Conservation (phyloP, 2,888 invertebrate genomes). For the Synanthedon myopaeformis region DNA sequence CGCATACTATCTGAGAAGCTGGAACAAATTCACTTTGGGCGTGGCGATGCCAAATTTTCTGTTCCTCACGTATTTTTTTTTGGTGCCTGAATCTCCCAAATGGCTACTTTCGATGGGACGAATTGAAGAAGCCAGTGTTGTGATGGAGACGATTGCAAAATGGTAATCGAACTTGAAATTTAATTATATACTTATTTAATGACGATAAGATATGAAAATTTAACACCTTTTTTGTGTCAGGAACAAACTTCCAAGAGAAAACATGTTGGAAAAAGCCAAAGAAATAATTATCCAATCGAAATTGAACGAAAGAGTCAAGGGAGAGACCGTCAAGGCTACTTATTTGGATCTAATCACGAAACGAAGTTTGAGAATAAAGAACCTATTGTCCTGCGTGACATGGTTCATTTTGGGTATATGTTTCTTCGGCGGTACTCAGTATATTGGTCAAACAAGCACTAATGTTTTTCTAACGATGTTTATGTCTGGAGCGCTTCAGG, state of each 20-base stretch:
- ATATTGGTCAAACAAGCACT: neutral
- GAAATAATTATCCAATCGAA: neutral
- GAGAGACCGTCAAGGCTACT: neutral
- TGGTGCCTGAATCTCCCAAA: slow-evolving; percentile 77
- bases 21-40: slow-evolving; percentile 69
- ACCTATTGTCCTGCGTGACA: neutral
- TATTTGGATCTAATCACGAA: neutral
- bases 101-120: slow-evolving; percentile 74
- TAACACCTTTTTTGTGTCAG: neutral
- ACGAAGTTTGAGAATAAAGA: neutral
- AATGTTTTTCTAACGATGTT: neutral
- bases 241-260: neutral
- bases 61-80: slow-evolving; percentile 68
- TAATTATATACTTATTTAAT: neutral
- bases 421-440: neutral
- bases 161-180: slow-evolving; percentile 4
- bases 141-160: slow-evolving; percentile 69
- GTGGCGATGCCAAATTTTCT: slow-evolving; percentile 61
- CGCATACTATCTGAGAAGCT: slow-evolving; percentile 66
- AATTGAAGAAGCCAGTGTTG: slow-evolving; percentile 61
- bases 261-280: neutral
- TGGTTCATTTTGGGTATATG: neutral
- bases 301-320: neutral
- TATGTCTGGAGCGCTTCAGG: neutral
- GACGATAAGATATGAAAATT: neutral